These are phyloP conservation scores for Andrena bicolor DNA, from an alignment of 2,888 invertebrate genomes.

Conservation along the genomic window DNA sequence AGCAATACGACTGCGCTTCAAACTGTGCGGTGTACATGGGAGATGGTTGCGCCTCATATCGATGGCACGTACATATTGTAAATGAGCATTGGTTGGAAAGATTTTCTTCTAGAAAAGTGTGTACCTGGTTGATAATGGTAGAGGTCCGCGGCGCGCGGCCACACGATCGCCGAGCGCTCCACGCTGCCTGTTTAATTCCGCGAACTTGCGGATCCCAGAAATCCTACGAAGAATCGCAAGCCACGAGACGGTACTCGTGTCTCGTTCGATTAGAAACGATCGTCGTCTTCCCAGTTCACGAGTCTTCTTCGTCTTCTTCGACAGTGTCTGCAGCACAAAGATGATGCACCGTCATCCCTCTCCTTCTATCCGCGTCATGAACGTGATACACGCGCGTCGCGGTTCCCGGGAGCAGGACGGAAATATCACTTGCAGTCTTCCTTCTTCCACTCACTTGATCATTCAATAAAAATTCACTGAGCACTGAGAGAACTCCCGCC, in stretches of 20 bases:
- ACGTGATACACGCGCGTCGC: conserved; percentile 42
- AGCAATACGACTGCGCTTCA: neutral
- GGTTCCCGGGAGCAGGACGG: conserved; percentile 39
- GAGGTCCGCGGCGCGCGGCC: conserved; percentile 84
- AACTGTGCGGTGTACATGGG: neutral
- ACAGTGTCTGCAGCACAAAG: conserved; percentile 54
- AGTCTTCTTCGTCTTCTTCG: conserved; percentile 57
- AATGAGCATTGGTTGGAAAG: neutral
- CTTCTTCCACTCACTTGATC: conserved; percentile 6
- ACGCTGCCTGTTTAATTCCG: conserved; percentile 83
- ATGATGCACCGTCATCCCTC: conserved; percentile 72
- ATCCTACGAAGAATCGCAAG: conserved; percentile 73
- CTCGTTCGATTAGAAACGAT: conserved; percentile 21
- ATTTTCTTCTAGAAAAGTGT: neutral
- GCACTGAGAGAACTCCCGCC: conserved; percentile 6
- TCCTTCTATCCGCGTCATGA: conserved; percentile 65
- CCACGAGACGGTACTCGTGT: conserved; percentile 54
- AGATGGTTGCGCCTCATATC: neutral
- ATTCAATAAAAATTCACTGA: conserved; percentile 44
- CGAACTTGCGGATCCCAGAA: conserved; percentile 80
- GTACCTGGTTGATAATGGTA: conserved; percentile 83
- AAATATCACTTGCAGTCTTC: conserved; percentile 29
- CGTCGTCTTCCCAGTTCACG: conserved; percentile 52
- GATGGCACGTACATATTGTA: neutral
- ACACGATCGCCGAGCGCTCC: conserved; percentile 84